These are phyloP conservation scores for Gisinianus flammeolus DNA, from an alignment of 2,888 invertebrate species.

Conservation along the genomic window DNA sequence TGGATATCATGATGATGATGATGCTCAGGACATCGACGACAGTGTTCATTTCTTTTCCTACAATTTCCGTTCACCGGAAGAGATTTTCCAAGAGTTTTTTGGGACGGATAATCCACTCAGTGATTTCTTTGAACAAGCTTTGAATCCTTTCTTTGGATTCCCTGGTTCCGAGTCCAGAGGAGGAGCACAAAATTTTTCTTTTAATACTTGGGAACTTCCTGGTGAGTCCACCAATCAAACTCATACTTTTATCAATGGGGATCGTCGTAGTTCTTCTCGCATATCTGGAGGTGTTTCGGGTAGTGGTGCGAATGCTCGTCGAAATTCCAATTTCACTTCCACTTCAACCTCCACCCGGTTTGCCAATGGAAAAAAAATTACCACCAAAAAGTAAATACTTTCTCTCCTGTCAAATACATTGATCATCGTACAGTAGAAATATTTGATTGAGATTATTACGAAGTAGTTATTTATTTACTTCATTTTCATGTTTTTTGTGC, in stretches of 20 bases:
- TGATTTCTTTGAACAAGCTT: conserved; percentile 4
- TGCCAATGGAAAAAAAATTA: conserved; percentile 10
- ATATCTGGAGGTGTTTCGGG: not conserved
- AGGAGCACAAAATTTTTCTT: not conserved
- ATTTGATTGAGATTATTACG: no score
- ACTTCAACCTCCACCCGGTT: conserved; percentile 9
- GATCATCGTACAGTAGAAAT: no score
- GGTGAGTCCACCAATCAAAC: not conserved
- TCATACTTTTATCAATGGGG: not conserved
- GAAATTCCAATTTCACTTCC: conserved; percentile 6
- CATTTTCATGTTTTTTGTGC: not conserved
- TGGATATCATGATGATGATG: no score
- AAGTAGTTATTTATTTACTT: not conserved
- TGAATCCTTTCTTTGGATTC: conserved; percentile 13
- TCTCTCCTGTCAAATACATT: no score
- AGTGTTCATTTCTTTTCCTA: conserved; percentile 4
- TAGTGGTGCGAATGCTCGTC: not conserved
- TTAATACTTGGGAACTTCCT: not conserved
- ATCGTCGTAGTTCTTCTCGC: no score
- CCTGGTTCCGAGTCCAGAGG: not conserved
- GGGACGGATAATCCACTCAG: conserved; percentile 8
- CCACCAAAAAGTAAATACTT: not conserved
- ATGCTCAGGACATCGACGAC: not conserved
- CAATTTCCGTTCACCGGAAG: conserved; percentile 15
- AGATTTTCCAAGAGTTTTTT: conserved; percentile 20